Conservation (phyloP, 2,888 invertebrate genomes). For the Dynastes tityus region DNA sequence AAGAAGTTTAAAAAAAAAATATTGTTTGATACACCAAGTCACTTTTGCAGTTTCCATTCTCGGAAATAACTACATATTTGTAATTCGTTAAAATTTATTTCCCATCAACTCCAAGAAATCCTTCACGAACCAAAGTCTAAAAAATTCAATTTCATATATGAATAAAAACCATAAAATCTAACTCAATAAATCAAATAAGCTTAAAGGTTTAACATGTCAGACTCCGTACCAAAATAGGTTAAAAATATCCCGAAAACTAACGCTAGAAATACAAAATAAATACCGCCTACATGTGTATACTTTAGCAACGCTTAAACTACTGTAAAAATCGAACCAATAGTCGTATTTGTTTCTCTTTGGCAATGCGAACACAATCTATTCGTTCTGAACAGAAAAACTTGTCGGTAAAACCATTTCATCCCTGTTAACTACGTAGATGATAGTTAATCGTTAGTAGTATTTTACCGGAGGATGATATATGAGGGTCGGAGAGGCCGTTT, state of each 20-base stretch:
- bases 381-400: constrained; percentile 3
- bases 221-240: neutral
- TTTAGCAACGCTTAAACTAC: neutral
- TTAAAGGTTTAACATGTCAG: neutral
- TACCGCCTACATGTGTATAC: neutral
- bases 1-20: too few species aligned
- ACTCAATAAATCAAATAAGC: neutral
- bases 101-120: too few species aligned
- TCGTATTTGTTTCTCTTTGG: constrained; percentile 45
- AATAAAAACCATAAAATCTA: neutral
- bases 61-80: too few species aligned
- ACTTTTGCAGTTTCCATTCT: too few species aligned
- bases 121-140: too few species aligned
- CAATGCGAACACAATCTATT: neutral
- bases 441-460: constrained; percentile 51
- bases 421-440: neutral
- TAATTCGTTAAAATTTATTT: too few species aligned
- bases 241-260: neutral
- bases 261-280: too few species aligned
- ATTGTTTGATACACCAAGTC: too few species aligned
- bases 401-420: constrained; percentile 38
- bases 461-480: constrained; percentile 62
- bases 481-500: constrained; percentile 65
- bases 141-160: neutral
- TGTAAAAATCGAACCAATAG: constrained; percentile 9